phyloP scores from a whole-genome alignment of 2,888 invertebrate species.

The Chloroclysta siterata region DNA sequence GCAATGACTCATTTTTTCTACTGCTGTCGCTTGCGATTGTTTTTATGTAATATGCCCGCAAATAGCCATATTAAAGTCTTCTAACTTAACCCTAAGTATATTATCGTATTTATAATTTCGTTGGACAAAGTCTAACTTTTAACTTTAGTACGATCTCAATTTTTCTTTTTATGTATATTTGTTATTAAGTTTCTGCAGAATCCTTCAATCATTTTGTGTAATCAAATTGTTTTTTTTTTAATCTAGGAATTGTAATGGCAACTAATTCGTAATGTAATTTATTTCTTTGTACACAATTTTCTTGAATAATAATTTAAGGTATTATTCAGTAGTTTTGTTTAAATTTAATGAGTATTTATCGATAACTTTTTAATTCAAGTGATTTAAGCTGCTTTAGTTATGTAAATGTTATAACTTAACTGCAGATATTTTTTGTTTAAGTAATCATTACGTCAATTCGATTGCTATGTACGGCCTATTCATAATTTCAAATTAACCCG shows the following conservation, averaged over 20 bases:
- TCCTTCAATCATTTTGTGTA: not conserved
- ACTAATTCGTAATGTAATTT: conserved; percentile 20
- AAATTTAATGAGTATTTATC: conserved; percentile 14
- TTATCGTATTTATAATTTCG: conserved; percentile 27
- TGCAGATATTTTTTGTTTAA: conserved; percentile 5
- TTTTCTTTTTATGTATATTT: conserved; percentile 21
- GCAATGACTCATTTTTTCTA: no score
- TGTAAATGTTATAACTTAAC: not conserved
- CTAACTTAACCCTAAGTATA: conserved; percentile 25
- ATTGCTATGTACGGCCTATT: conserved; percentile 15
- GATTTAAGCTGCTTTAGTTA: conserved; percentile 6
- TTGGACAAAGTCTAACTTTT: conserved; percentile 21
- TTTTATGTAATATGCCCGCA: no score
- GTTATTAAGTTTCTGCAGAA: conserved; percentile 1
- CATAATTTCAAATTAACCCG: not conserved
- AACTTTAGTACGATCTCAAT: conserved; percentile 28
- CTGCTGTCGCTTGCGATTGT: no score
- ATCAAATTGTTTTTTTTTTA: conserved; percentile 8
- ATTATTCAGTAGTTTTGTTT: conserved; percentile 10
- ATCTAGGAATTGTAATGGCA: conserved; percentile 11
- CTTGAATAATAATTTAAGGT: conserved; percentile 5
- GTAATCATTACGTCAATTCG: conserved; percentile 9
- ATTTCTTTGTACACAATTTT: conserved; percentile 17
- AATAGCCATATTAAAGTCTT: conserved; percentile 2
- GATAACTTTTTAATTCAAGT: conserved; percentile 4